Evolutionary conservation across 2,888 invertebrate genomes (phyloP).

Genomic region (Macaria notata): DNA sequence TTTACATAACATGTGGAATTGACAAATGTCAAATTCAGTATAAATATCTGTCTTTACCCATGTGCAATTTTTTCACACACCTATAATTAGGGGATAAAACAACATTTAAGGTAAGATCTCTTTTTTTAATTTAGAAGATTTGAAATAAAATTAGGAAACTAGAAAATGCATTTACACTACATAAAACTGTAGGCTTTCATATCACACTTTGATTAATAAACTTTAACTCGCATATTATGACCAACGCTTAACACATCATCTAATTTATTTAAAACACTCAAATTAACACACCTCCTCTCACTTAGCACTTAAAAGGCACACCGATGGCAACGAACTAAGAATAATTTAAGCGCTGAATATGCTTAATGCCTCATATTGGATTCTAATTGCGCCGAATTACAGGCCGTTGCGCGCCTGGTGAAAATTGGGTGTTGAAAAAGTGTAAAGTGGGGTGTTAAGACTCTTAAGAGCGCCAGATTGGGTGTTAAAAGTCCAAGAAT

Average conservation of each 20-base stretch:
- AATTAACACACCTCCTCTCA: constrained; percentile 11
- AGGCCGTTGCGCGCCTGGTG: constrained; percentile 53
- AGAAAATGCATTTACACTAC: too few relatives aligned
- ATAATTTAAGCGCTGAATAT: constrained; percentile 15
- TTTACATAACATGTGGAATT: too few relatives aligned
- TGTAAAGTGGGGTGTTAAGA: constrained; percentile 8
- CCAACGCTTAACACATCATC: neutral
- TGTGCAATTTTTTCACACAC: too few relatives aligned
- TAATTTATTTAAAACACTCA: constrained; percentile 14
- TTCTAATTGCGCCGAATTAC: constrained; percentile 64
- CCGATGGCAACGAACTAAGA: constrained; percentile 28
- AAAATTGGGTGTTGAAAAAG: constrained; percentile 70
- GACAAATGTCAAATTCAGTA: too few relatives aligned
- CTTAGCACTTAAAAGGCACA: constrained; percentile 13
- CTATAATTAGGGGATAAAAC: too few relatives aligned
- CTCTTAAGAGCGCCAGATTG: constrained; percentile 29
- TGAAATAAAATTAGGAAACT: too few relatives aligned
- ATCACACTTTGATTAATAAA: too few relatives aligned
- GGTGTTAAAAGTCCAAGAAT: constrained; percentile 31
- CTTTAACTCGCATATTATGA: neutral
- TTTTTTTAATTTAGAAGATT: too few relatives aligned
- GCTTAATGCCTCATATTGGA: constrained; percentile 37
- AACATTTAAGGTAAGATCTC: too few relatives aligned
- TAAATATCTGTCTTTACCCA: too few relatives aligned
- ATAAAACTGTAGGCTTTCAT: too few relatives aligned